These are phyloP conservation scores for Agraylea sexmaculata DNA, from an alignment of 1,140 invertebrate species.

Conservation along the genomic window DNA sequence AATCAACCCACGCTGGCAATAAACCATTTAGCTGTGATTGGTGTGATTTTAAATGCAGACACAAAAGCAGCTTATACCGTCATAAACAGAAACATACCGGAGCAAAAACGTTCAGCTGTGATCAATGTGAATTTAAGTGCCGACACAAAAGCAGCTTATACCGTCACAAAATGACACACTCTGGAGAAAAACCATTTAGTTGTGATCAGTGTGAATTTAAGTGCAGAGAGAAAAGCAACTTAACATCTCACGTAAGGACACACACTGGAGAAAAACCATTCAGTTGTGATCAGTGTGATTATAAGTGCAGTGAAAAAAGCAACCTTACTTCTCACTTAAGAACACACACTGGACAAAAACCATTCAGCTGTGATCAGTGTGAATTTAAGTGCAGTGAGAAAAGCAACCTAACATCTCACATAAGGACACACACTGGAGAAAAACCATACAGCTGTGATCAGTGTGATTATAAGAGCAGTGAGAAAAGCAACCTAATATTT, in stretches of 20 bases:
- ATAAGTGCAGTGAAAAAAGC: constrained; percentile 14
- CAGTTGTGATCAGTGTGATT: constrained; percentile 16
- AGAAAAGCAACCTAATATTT: constrained; percentile 12
- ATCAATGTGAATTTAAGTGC: constrained; percentile 15
- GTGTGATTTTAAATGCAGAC: constrained; percentile 16
- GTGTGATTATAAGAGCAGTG: constrained; percentile 15
- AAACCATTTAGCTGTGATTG: constrained; percentile 16
- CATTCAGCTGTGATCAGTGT: constrained; percentile 18
- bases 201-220: constrained; percentile 17
- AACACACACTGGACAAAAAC: constrained; percentile 18
- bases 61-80: constrained; percentile 11
- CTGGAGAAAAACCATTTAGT: constrained; percentile 15
- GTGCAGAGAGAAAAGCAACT: constrained; percentile 8
- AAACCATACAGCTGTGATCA: constrained; percentile 16
- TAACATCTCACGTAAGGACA: constrained; percentile 14
- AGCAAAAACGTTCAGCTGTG: constrained; percentile 15
- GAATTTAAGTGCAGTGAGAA: constrained; percentile 14
- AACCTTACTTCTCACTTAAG: constrained; percentile 15
- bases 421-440: constrained; percentile 14
- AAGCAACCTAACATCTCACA: constrained; percentile 14
- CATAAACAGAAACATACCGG: constrained; percentile 16
- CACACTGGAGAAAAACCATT: constrained; percentile 13
- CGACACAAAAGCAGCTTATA: constrained; percentile 14
- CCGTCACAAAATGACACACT: constrained; percentile 20
- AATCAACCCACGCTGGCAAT: constrained; percentile 14